Evolutionary conservation across 2,888 invertebrate species (phyloP).

Genomic region (Spodoptera picta): DNA sequence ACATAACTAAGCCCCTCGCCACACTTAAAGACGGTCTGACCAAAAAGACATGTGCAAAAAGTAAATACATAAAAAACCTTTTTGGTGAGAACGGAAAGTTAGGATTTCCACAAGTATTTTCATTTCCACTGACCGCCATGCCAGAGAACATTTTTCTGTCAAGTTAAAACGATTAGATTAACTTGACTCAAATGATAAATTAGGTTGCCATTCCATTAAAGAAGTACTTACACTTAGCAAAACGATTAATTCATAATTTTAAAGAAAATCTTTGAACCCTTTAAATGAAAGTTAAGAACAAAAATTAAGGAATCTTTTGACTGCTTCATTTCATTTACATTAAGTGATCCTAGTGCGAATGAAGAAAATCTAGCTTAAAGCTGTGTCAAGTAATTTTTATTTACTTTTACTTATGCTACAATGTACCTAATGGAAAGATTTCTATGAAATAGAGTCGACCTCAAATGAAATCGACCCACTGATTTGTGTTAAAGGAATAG

Average conservation of each 20-base stretch:
- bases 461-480: background rate
- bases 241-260: conserved; percentile 2
- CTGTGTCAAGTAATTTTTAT: conserved; percentile 4
- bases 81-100: conserved; percentile 32
- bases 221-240: conserved; percentile 10
- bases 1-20: conserved; percentile 13
- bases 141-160: conserved; percentile 33
- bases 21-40: conserved; percentile 32
- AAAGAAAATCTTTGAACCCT: conserved; percentile 4
- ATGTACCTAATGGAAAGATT: background rate
- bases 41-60: conserved; percentile 35
- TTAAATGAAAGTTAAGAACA: conserved; percentile 5
- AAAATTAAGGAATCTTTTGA: conserved; percentile 8
- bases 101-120: conserved; percentile 50
- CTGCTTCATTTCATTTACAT: conserved; percentile 7
- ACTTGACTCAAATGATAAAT: conserved; percentile 23
- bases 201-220: conserved; percentile 14
- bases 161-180: conserved; percentile 23
- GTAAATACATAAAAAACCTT: conserved; percentile 40
- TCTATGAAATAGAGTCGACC: conserved; percentile 1
- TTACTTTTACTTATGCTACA: conserved; percentile 2
- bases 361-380: background rate
- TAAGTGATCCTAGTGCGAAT: conserved; percentile 3
- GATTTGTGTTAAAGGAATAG: background rate
- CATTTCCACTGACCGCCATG: conserved; percentile 34